Evolutionary conservation across 2,888 invertebrate genomes (phyloP).

Genomic region (Apamea crenata): DNA sequence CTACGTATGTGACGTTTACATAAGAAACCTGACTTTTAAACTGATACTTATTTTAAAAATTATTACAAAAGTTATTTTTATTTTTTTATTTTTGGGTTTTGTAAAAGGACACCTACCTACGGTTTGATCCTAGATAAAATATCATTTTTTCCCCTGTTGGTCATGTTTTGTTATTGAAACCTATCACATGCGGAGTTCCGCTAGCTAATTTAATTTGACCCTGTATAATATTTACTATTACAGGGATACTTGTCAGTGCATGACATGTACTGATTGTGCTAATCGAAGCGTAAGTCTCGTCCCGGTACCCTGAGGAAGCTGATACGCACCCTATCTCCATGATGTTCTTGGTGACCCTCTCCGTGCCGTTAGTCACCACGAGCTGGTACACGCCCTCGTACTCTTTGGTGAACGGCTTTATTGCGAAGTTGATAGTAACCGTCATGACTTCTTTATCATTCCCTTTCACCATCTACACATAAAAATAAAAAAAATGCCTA

Average conservation of each 20-base stretch:
- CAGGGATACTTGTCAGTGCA: neutral
- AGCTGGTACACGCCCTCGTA: constrained; percentile 29
- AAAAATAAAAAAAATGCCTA: neutral
- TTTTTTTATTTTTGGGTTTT: too few species aligned
- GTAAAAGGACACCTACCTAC: too few species aligned
- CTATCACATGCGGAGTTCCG: neutral
- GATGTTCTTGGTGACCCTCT: constrained; percentile 30
- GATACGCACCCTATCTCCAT: constrained; percentile 31
- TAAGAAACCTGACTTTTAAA: too few species aligned
- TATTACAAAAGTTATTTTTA: too few species aligned
- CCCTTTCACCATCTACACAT: neutral
- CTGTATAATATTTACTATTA: neutral
- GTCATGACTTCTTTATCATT: neutral
- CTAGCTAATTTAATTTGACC: neutral
- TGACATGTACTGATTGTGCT: neutral
- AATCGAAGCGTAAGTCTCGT: neutral
- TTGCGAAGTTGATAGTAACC: constrained; percentile 11
- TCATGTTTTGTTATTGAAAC: neutral
- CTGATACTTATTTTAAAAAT: too few species aligned
- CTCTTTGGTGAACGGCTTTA: constrained; percentile 15
- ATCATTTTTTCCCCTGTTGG: neutral
- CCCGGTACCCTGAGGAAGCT: neutral
- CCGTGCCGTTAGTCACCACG: neutral
- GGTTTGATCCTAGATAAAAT: neutral
- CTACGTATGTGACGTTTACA: too few species aligned